Base-by-base conservation (phyloP, 2,113 vertebrate species). In the Gadus macrocephalus region DNA sequence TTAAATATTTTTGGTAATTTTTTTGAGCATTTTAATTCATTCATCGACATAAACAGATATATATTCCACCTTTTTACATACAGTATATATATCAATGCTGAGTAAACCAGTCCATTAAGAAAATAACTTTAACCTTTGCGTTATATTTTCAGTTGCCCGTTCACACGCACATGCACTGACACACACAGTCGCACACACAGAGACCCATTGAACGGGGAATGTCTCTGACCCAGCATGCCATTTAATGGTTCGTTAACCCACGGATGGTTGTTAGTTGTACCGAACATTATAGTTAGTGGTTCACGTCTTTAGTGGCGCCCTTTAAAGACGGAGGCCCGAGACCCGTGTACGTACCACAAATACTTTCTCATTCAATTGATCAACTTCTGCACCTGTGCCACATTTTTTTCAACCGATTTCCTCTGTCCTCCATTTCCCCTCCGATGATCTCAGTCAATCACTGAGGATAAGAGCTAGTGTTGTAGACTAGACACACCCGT, bases 211-310 rank as follows among this genome's bases (percentile, higher is more conserved):
- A 58, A 62, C 53, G 35, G 17, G 1, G 31, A 56, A 42, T 74
- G 75, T 69, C 79, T 73, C 56, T 14, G 66, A 60, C 83, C 55
- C 81, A 79, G 85, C 83, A 15, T 70, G 75, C 62, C 73, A 80
- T 90, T 87, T 88, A 82, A 82, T 78, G 86, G 85, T 89, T 90
- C 80, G 80, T 90, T 89, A 89, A 80, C 81, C 84, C 78, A 64
- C 77, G 15, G 69, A 83, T 83, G 76, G 74, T 79, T 70, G 78
- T 83, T 86, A 82, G 82, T 72, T 14, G 71, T 60, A 69, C 70
- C 68, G 64, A 81, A 78, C 77, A 79, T 70, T 66, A 60, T 78
- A 83, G 83, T 87, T 75, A 61, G 75, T 58, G 78, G 59, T 64
- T 79, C 28, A 53, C 70, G 80, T 81, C 78, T 72, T 71, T 66